phyloP scores from a whole-genome alignment of 2,797 vertebrate species.

The Galago senegalensis region DNA sequence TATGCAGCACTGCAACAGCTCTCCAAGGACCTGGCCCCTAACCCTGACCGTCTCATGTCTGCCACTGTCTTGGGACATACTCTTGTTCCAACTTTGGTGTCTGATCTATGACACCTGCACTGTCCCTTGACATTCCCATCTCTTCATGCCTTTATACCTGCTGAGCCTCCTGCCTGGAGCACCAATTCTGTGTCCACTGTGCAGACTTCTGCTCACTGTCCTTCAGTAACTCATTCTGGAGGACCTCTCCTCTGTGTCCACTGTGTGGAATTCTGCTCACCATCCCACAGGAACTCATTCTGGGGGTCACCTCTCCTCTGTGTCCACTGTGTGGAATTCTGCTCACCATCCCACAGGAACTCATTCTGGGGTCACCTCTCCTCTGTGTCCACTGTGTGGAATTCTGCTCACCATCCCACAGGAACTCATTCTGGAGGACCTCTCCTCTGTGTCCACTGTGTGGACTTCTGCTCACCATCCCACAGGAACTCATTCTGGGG shows the following conservation, averaged over 20 bases:
- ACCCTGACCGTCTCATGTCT: accelerated
- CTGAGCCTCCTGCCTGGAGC: background rate
- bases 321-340: background rate
- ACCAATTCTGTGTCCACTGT: accelerated
- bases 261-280: background rate
- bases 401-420: background rate
- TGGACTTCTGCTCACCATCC: background rate
- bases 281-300: accelerated
- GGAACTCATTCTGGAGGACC: accelerated
- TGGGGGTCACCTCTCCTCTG: no score
- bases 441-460: background rate
- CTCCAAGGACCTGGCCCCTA: no score
- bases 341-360: background rate
- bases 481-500: accelerated
- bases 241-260: background rate
- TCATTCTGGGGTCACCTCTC: no score
- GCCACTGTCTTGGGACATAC: accelerated
- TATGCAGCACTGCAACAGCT: accelerated
- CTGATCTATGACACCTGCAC: accelerated
- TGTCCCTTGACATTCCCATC: accelerated
- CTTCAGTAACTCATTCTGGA: accelerated
- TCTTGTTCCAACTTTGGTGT: accelerated
- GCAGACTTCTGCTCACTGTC: background rate
- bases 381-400: background rate
- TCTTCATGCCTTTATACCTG: background rate